Evolutionary conservation across 1,140 invertebrate species (phyloP), one percentile per base, ranked within the genome.

Genomic region (Euwallacea fornicatus): DNA sequence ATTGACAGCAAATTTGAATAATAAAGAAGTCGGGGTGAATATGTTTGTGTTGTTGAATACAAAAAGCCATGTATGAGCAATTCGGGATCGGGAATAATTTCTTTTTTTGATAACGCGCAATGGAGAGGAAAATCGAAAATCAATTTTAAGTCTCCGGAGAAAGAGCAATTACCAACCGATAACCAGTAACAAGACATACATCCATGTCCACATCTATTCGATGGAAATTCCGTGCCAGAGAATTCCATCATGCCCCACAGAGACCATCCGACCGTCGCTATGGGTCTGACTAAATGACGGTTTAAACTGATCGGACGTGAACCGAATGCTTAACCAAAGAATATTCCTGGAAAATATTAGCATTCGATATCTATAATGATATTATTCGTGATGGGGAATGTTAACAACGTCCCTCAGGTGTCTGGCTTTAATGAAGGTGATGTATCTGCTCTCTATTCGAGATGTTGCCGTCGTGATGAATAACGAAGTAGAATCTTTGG

Each of bases 291-390:
- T 70, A 70, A 70, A 70, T 63, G 68, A 46, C 68, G 68, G 42
- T 64, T 70, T 62, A 70, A 70, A 70, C 68, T 55, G 68, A 64
- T 70, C 68, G 61, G 61, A 70, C 68, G 68, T 62, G 68, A 54
- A 64, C 47, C n/a, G 68, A 70, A 70, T 70, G 61, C 47, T 54
- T 60, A 69, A 69, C 67, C 58, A 59, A 69, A 15, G 15, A 47
- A 47, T 56, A 62, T 70, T 53, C 61, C 53, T 44, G 68, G 42
- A 58, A 70, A 70, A 70, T 70, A 58, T 70, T 70, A 63, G 60
- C 60, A 70, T 70, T 63, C 68, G 44, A 70, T 70, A 70, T 63
- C 68, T 64, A 64, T 70, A 70, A 70, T 70, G 61, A 58, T 46
- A 70, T 70, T 64, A 70, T 47, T 70, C 68, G 68, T 70, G 68